These are phyloP conservation scores for Diorhabda sublineata DNA, from an alignment of 1,140 invertebrate species.

Conservation along the genomic window DNA sequence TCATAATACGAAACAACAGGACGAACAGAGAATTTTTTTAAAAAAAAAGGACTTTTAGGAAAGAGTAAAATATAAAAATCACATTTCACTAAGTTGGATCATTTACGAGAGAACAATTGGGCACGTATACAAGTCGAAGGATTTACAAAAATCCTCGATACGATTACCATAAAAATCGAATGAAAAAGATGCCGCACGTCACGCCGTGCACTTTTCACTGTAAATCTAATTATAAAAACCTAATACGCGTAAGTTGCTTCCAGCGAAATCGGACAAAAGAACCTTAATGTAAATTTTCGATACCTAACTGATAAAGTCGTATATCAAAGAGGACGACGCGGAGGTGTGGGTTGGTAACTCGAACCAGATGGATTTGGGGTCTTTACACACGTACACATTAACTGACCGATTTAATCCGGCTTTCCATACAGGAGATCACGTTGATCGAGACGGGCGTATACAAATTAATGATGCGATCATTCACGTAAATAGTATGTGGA, in stretches of 20 bases:
- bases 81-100: too few species aligned
- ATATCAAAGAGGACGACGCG: background rate
- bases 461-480: background rate
- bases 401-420: background rate
- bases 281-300: background rate
- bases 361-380: background rate
- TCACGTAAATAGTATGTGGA: too few species aligned
- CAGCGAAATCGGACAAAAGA: background rate
- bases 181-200: too few species aligned
- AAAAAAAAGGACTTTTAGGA: too few species aligned
- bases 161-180: too few species aligned
- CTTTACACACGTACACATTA: background rate
- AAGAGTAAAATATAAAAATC: too few species aligned
- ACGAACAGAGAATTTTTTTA: too few species aligned
- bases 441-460: background rate
- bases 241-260: background rate
- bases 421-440: background rate
- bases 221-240: slow-evolving; percentile 3
- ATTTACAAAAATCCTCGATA: too few species aligned
- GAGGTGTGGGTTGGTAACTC: background rate
- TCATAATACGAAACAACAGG: too few species aligned
- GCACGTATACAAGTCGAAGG: too few species aligned
- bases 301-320: slow-evolving; percentile 1
- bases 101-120: too few species aligned
- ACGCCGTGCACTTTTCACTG: background rate